phyloP scores from a whole-genome alignment of 2,797 vertebrate genomes.

The Lagodon rhomboides region DNA sequence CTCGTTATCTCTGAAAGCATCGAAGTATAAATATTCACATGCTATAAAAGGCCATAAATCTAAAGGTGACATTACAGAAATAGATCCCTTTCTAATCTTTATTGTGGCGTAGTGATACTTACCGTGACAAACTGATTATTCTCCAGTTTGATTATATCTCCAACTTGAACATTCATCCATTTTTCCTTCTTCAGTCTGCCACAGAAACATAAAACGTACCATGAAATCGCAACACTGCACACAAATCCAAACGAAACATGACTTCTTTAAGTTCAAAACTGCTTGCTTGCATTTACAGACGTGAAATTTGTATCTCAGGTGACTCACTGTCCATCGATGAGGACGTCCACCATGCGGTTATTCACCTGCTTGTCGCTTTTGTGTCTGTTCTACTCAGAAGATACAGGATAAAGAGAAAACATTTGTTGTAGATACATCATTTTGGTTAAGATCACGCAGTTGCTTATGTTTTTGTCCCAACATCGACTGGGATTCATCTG shows the following conservation, averaged over 20 bases:
- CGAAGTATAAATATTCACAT: not conserved
- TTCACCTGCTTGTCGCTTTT: conserved; percentile 93
- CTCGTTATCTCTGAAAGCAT: conserved; percentile 2
- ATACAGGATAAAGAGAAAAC: conserved; percentile 28
- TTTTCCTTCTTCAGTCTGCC: conserved; percentile 89
- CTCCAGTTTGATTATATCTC: conserved; percentile 94
- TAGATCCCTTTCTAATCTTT: not conserved
- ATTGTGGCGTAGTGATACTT: conserved; percentile 65
- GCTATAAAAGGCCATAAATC: not conserved
- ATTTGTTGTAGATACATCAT: not conserved
- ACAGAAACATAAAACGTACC: not conserved
- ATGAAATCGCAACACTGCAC: not conserved
- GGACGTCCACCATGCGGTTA: conserved; percentile 90
- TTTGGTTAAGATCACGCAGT: not conserved
- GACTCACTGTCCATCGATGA: conserved; percentile 91
- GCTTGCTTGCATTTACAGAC: too few relatives aligned
- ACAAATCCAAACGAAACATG: not conserved
- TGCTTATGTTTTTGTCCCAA: not conserved
- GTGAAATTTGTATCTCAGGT: not conserved
- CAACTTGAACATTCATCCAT: conserved; percentile 96
- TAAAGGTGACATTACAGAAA: not conserved
- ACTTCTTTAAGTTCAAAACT: not conserved
- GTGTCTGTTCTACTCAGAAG: conserved; percentile 89
- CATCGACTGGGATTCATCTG: not conserved
- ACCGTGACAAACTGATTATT: conserved; percentile 95